Base-by-base conservation (phyloP, 2,888 invertebrate species). In the Drosophila mimica region DNA sequence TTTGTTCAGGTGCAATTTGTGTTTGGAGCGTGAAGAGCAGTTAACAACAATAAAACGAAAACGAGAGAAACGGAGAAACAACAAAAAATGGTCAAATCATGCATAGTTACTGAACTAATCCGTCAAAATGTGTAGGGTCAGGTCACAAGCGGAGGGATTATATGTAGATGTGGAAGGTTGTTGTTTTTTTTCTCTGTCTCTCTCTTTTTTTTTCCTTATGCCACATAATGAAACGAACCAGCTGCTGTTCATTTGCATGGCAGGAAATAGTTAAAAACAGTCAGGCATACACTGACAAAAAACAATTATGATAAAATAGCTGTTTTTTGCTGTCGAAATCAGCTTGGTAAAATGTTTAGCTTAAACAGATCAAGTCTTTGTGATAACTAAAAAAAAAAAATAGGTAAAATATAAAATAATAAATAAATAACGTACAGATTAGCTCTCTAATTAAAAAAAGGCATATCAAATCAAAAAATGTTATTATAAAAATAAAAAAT, bases 1-100 rank as follows among this genome's bases (percentile, higher is more conserved):
- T 91, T 90, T 85, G 85, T 89, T 92, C 92, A 92, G 92, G 92
- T 92, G 92, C 92, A 92, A 92, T 92, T 92, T 92, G 92, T 89
- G 90, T 88, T 80, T 70, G 74, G 72, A 89, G 87, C 88, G 89
- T 91, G 88, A 90, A 91, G 81, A 49, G 46, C 68, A 65, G 60
- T 76, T 68, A 62, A 68, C 63, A 75, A 57, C 28, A 49, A 65
- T 34, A 53, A 30, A 40, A 64, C 15, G 15, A 58, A 48, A 31
- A 66, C 13, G 51, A 33, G 34, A 46, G 30, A 58, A 51, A 52
- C 31, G 15, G 11, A 20, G 20, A 11, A 56, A 4, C 36, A 54
- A 36, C 36, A 36, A 38, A 34, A 86, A 84, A 83, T 81, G 86
- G 71, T 69, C 82, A 86, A 85, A 85, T 85, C 84, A 85, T 85